Conservation (phyloP, 1,140 invertebrate genomes). For the Ostrea denselamellosa region DNA sequence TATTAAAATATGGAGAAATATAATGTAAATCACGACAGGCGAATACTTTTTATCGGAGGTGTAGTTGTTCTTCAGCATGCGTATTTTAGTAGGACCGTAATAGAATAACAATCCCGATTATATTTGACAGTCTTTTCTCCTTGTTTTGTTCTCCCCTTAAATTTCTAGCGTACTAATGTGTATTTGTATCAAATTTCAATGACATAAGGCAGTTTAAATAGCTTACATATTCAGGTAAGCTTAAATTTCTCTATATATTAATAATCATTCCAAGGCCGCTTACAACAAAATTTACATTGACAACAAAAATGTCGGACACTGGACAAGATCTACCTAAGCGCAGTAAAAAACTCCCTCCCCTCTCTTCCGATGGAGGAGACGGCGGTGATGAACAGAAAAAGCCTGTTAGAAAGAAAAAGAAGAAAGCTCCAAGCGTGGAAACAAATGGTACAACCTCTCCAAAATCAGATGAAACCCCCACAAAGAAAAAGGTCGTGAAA, state of each 20-base stretch:
- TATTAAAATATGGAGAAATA: no score
- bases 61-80: no score
- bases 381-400: slow-evolving; percentile 57
- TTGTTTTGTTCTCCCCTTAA: background rate
- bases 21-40: no score
- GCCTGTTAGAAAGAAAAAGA: slow-evolving; percentile 65
- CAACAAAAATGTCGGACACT: slow-evolving; percentile 65
- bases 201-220: no score
- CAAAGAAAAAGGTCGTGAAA: slow-evolving; percentile 57
- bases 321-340: slow-evolving; percentile 47
- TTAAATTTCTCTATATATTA: background rate
- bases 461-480: slow-evolving; percentile 55
- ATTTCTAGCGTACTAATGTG: background rate
- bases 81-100: no score
- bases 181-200: background rate
- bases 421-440: slow-evolving; percentile 57
- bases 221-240: background rate
- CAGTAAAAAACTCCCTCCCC: slow-evolving; percentile 62
- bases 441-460: slow-evolving; percentile 45
- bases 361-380: slow-evolving; percentile 43
- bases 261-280: slow-evolving; percentile 3
- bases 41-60: no score
- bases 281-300: slow-evolving; percentile 48
- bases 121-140: background rate
- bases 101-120: background rate